These are phyloP conservation scores for Cyanoramphus novaezelandiae DNA, from an alignment of 2,113 vertebrate species.

Conservation along the genomic window DNA sequence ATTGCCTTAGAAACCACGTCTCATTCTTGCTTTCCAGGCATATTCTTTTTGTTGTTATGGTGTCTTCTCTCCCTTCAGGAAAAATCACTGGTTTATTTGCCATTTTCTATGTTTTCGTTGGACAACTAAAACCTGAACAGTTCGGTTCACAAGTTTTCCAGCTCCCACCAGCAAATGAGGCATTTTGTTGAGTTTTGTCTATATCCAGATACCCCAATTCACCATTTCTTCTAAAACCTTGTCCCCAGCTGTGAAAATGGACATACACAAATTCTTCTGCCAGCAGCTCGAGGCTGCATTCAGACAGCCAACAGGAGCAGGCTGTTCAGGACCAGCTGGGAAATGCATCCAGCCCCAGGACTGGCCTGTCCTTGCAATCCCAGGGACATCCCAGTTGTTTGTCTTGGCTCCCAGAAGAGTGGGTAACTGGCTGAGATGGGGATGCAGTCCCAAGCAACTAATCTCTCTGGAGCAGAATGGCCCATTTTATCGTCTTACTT, in stretches of 20 bases:
- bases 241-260: background rate
- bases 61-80: background rate
- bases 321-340: background rate
- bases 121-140: background rate
- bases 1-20: constrained; percentile 37
- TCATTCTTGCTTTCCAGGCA: constrained; percentile 2
- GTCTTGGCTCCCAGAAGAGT: background rate
- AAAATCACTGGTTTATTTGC: background rate
- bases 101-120: background rate
- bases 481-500: background rate
- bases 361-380: background rate
- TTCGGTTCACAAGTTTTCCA: background rate
- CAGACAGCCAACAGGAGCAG: background rate
- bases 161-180: background rate
- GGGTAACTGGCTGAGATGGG: background rate
- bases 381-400: background rate
- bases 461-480: background rate
- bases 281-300: background rate
- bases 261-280: background rate
- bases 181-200: background rate
- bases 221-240: background rate
- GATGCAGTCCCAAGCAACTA: background rate
- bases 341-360: background rate
- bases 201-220: background rate
- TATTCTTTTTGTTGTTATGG: background rate